Conservation (phyloP, 2,797 vertebrate species). For the Sebastes goodei region DNA sequence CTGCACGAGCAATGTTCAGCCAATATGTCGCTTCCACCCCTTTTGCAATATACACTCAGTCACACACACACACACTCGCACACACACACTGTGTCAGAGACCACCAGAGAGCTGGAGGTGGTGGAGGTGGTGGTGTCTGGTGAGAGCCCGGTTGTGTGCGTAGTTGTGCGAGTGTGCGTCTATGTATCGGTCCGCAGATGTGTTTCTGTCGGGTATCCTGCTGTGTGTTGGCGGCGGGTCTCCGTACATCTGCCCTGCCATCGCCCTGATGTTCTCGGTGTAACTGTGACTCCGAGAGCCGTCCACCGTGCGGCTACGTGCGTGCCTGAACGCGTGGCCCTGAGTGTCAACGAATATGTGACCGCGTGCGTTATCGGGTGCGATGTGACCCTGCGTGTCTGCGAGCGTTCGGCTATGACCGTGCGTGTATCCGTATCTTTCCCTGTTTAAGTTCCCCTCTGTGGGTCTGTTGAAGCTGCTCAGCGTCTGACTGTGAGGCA, state of each 20-base stretch:
- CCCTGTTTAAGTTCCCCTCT: slow-evolving; percentile 25
- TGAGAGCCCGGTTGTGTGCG: slow-evolving; percentile 44
- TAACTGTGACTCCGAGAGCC: slow-evolving; percentile 28
- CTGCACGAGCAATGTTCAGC: not conserved
- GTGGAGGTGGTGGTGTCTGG: slow-evolving; percentile 37
- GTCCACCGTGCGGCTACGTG: slow-evolving; percentile 22
- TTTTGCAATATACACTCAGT: not conserved
- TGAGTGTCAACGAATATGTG: accelerated
- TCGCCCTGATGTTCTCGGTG: slow-evolving; percentile 63
- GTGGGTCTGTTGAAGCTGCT: not conserved
- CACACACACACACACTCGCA: too few species aligned
- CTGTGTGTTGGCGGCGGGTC: slow-evolving; percentile 23
- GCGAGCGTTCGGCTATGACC: not conserved
- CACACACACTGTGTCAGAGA: slow-evolving; percentile 33
- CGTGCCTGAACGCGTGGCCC: not conserved
- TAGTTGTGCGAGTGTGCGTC: slow-evolving; percentile 26
- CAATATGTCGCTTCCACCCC: not conserved
- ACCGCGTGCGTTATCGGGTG: not conserved
- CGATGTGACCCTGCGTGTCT: not conserved
- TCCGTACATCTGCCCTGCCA: slow-evolving; percentile 76
- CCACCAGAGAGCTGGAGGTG: slow-evolving; percentile 61
- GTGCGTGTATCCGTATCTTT: not conserved
- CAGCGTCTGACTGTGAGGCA: not conserved
- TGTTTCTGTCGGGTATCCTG: not conserved
- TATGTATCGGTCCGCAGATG: not conserved